Percentiles rank a stretch among this genome's conserved stretches.
phyloP scores from a whole-genome alignment of 2,797 vertebrate genomes.

The Melanotaenia maccullochi region DNA sequence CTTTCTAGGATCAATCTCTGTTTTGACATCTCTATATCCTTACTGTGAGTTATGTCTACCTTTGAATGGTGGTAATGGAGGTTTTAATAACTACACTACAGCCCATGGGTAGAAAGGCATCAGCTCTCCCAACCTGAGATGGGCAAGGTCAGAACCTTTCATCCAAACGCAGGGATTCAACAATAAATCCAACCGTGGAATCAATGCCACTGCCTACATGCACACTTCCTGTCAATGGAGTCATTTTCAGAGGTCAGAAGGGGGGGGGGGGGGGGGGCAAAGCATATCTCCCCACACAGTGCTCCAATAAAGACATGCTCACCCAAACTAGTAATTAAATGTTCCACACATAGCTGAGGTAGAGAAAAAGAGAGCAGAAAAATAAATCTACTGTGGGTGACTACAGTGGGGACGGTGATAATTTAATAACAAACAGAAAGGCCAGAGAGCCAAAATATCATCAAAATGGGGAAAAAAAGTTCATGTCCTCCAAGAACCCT shows the following conservation, averaged over 20 bases:
- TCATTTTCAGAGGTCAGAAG: conserved; percentile 64
- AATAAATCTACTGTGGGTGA: conserved; percentile 11
- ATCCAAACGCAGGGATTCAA: conserved; percentile 67
- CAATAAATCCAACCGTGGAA: conserved; percentile 75
- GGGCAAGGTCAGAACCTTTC: conserved; percentile 77
- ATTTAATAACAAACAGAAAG: conserved; percentile 37
- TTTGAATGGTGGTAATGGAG: conserved; percentile 80
- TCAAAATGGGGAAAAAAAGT: conserved; percentile 27
- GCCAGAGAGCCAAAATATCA: conserved; percentile 39
- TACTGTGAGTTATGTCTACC: conserved; percentile 78
- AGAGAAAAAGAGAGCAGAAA: conserved; percentile 19
- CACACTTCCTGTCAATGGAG: conserved; percentile 62
- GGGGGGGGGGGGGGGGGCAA: conserved; percentile 29
- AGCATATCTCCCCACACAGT: conserved; percentile 47
- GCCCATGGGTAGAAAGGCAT: conserved; percentile 74
- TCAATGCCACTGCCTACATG: conserved; percentile 67
- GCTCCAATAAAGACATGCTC: conserved; percentile 13
- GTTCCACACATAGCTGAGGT: conserved; percentile 30
- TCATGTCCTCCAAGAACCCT: conserved; percentile 59
- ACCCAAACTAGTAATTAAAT: conserved; percentile 35
- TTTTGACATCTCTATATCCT: conserved; percentile 81
- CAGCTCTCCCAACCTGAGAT: conserved; percentile 69
- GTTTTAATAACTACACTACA: conserved; percentile 81
- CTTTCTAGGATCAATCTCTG: conserved; percentile 78
- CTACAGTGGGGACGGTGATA: conserved; percentile 2